Evolutionary conservation across 2,888 invertebrate genomes (phyloP).

Genomic region (Dolichomitus sp.): DNA sequence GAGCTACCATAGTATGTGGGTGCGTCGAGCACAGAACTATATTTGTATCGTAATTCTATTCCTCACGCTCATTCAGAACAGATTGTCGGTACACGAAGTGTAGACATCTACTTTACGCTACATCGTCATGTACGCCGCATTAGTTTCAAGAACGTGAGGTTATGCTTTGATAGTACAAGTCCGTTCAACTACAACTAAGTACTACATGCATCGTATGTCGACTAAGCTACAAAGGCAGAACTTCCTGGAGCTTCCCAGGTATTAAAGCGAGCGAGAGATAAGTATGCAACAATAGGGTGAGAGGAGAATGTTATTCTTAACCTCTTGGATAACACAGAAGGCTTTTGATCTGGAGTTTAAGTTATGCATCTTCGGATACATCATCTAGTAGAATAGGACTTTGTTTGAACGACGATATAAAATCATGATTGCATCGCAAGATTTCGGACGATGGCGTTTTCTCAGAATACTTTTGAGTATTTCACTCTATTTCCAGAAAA

Average conservation of each 20-base stretch:
- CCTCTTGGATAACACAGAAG: constrained; percentile 24
- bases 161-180: constrained; percentile 29
- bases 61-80: constrained; percentile 14
- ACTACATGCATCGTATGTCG: constrained; percentile 11
- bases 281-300: constrained; percentile 43
- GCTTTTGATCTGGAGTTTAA: constrained; percentile 62
- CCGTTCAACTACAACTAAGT: constrained; percentile 34
- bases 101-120: background rate
- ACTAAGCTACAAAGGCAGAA: constrained; percentile 38
- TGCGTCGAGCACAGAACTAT: constrained; percentile 6
- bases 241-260: constrained; percentile 54
- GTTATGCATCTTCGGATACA: constrained; percentile 27
- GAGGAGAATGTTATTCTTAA: background rate
- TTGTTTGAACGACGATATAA: background rate
- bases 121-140: background rate
- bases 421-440: no score
- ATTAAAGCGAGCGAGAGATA: constrained; percentile 29
- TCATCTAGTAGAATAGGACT: constrained; percentile 53
- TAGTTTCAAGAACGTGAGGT: constrained; percentile 22
- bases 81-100: constrained; percentile 4
- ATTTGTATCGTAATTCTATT: constrained; percentile 41
- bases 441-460: no score
- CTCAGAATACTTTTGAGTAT: no score
- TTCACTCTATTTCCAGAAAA: no score
- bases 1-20: background rate